These are phyloP conservation scores for Epinephelus coioides DNA, from an alignment of 2,797 vertebrate species.

Conservation along the genomic window DNA sequence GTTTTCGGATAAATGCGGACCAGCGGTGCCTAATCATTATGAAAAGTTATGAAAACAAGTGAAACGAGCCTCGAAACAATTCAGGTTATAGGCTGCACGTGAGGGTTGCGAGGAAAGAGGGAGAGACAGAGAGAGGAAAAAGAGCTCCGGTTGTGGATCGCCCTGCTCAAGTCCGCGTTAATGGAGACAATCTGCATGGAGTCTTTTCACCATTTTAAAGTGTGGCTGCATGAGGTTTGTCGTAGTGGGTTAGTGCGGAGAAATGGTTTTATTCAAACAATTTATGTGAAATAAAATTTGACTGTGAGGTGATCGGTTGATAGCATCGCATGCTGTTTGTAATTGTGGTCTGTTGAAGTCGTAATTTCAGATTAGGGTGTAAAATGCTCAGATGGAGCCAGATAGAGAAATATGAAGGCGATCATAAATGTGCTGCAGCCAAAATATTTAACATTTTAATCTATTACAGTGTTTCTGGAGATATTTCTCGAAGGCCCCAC, in stretches of 20 bases:
- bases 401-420: constrained; percentile 16
- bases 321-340: constrained; percentile 39
- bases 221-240: constrained; percentile 77
- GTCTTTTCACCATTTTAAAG: constrained; percentile 68
- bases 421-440: constrained; percentile 12
- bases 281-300: constrained; percentile 17
- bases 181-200: constrained; percentile 71
- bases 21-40: constrained; percentile 46
- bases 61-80: constrained; percentile 59
- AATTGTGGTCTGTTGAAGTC: constrained; percentile 45
- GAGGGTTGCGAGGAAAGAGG: constrained; percentile 21
- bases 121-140: not conserved
- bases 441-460: not conserved
- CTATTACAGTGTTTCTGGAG: not conserved
- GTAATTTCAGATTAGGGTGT: constrained; percentile 40
- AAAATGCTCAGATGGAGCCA: constrained; percentile 35
- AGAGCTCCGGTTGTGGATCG: constrained; percentile 61
- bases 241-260: constrained; percentile 41
- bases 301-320: constrained; percentile 15
- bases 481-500: not conserved
- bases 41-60: constrained; percentile 69
- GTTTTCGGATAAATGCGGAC: constrained; percentile 78
- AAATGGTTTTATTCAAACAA: not conserved
- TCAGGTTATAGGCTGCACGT: constrained; percentile 43
- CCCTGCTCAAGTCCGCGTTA: constrained; percentile 63